Conservation (phyloP, 2,797 vertebrate genomes). For the Morus bassanus region DNA sequence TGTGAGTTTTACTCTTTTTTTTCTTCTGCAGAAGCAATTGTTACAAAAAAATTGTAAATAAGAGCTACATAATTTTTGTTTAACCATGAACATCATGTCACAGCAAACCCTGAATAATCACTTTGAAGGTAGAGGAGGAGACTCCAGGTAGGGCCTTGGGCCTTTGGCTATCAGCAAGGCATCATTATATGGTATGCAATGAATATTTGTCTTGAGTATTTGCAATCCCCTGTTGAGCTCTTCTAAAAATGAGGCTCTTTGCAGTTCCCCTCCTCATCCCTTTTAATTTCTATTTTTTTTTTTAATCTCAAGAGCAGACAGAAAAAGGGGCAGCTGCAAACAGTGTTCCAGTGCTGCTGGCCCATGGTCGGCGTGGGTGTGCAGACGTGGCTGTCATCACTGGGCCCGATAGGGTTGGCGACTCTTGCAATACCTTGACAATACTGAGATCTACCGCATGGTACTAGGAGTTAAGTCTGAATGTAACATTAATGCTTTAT, state of each 20-base stretch:
- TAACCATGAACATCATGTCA: slow-evolving; percentile 63
- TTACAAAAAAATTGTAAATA: slow-evolving; percentile 77
- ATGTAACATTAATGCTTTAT: slow-evolving; percentile 79
- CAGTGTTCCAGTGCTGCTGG: not conserved
- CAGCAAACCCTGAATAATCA: slow-evolving; percentile 66
- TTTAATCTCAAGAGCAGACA: slow-evolving; percentile 10
- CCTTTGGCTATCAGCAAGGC: slow-evolving; percentile 8
- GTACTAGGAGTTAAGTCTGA: slow-evolving; percentile 75
- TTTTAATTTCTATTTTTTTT: not conserved
- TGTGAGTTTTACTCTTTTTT: slow-evolving; percentile 34
- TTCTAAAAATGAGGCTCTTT: slow-evolving; percentile 20
- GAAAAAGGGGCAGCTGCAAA: slow-evolving; percentile 50
- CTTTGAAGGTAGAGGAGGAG: slow-evolving; percentile 40
- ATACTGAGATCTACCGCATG: slow-evolving; percentile 62
- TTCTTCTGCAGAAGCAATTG: slow-evolving; percentile 70
- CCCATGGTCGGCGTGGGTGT: not conserved
- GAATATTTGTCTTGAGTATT: slow-evolving; percentile 62
- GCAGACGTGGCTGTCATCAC: not conserved
- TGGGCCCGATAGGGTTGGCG: slow-evolving; percentile 7
- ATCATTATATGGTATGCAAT: slow-evolving; percentile 23
- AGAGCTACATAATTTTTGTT: slow-evolving; percentile 74
- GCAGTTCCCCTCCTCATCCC: slow-evolving; percentile 4
- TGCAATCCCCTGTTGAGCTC: slow-evolving; percentile 23
- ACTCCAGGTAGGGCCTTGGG: slow-evolving; percentile 13
- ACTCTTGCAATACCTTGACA: slow-evolving; percentile 65